Conservation (phyloP, 92 coral and sea anemone species). For the Anthopleura xanthogrammica region DNA sequence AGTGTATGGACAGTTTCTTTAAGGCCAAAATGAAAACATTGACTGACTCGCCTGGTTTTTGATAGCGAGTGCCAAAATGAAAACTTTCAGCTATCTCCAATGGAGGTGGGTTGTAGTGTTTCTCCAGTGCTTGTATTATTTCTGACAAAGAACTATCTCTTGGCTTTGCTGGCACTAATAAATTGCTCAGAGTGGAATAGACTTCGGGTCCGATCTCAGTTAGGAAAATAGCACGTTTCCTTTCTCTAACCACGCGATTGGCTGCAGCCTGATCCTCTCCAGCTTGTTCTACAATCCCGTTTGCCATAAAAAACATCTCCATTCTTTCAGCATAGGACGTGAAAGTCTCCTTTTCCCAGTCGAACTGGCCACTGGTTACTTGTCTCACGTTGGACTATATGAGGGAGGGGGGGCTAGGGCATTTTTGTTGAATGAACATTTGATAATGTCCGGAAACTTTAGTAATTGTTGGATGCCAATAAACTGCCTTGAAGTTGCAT, state of each 20-base stretch:
- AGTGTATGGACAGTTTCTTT: constrained; percentile 50
- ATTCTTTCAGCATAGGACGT: constrained; percentile 48
- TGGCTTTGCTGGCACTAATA: constrained; percentile 43
- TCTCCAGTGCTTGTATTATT: constrained; percentile 29
- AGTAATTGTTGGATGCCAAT: too few species aligned
- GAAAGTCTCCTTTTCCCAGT: constrained; percentile 34
- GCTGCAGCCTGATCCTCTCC: constrained; percentile 40
- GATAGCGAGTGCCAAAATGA: constrained; percentile 48
- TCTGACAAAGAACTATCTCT: constrained; percentile 31
- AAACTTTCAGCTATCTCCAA: constrained; percentile 49
- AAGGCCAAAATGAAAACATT: constrained; percentile 43
- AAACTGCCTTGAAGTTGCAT: too few species aligned
- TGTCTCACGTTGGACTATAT: too few species aligned
- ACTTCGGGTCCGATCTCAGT: constrained; percentile 56
- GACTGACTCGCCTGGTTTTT: constrained; percentile 42
- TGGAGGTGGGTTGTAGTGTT: constrained; percentile 46
- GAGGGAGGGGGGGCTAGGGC: too few species aligned
- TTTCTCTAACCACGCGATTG: constrained; percentile 30
- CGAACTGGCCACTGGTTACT: constrained; percentile 44
- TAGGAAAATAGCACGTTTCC: constrained; percentile 48
- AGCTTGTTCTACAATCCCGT: constrained; percentile 35
- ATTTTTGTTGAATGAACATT: too few species aligned
- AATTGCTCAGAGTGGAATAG: constrained; percentile 41
- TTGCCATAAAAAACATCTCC: constrained; percentile 58
- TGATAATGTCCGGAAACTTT: too few species aligned